Base-by-base conservation (phyloP, 2,797 vertebrate species). In the Bryconaethiops microstoma region DNA sequence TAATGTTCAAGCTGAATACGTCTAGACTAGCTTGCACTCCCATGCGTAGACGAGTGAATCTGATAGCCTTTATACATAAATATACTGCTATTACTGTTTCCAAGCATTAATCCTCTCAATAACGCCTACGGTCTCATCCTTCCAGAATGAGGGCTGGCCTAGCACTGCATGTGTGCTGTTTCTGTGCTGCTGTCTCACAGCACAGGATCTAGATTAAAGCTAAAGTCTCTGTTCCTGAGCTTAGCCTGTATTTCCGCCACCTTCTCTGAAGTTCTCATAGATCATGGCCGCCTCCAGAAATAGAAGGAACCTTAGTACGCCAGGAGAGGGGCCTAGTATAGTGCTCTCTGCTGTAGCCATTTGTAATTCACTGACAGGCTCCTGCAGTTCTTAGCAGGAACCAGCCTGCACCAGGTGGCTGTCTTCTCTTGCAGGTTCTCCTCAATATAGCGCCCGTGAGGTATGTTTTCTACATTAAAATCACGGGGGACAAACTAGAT, bases 41-140 rank as follows among this genome's bases (percentile, higher is more conserved):
- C 67, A 59, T 29, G 29, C 21, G 7, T n/a, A 68, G 35, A 59
- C 40, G 73, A 62, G 64, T 40, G 72, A 10, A 40, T 62, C 72
- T 62, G 79, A 23, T 72, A 35, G 72, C 64, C 69, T 75, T 75
- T 75, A 75, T 80, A 64, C 59, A 76, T 69, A 75, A 74, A 80
- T 75, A 80, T 72, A 17, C 63, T 23, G 63, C 21, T 75, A 62
- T 80, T 75, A 60, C 64, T 59, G 48, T 21, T 69, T 63, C 79
- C 74, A 73, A 72, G 74, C 57, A 82, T 39, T 48, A 82, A 70
- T 35, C 74, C 6, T 42, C 69, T 73, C 50, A 65, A 57, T 50
- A 72, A 73, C 68, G 39, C 80, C 80, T 60, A 82, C 80, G 2
- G 17, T 25, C 74, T 72, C n/a, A 12, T 73, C 80, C 9, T 62